Percentiles rank a stretch among this genome's conserved stretches.
Conservation (phyloP, 2,797 vertebrate species). For the Aeoliscus strigatus region DNA sequence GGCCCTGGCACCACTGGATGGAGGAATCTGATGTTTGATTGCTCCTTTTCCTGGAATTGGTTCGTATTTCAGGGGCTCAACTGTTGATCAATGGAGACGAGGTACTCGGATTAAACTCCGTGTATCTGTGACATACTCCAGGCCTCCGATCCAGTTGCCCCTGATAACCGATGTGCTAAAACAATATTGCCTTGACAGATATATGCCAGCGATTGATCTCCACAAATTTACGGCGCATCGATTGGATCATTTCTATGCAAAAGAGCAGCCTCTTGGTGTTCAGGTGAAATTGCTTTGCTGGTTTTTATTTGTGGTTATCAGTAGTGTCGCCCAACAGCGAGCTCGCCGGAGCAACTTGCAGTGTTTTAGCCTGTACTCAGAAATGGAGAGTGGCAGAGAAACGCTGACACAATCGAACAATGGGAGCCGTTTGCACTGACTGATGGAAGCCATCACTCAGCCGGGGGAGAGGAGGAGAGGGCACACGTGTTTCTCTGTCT, state of each 20-base stretch:
- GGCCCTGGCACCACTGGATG: constrained; percentile 19
- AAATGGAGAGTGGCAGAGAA: constrained; percentile 21
- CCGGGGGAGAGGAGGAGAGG: neutral
- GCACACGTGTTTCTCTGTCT: constrained; percentile 19
- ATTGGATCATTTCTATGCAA: constrained; percentile 14
- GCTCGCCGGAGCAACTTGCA: too few relatives aligned
- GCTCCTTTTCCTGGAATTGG: too few relatives aligned
- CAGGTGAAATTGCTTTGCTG: too few relatives aligned
- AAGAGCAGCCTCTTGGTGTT: constrained; percentile 23
- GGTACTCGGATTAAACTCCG: constrained; percentile 45
- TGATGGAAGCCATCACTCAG: constrained; percentile 43
- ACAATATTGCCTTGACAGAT: constrained; percentile 36
- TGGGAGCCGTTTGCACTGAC: constrained; percentile 40
- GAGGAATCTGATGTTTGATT: constrained; percentile 42
- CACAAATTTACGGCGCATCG: constrained; percentile 22
- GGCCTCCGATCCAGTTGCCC: too few relatives aligned
- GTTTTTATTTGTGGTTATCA: too few relatives aligned
- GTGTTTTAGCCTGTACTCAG: constrained; percentile 11
- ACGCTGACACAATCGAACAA: constrained; percentile 46
- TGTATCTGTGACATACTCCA: constrained; percentile 18
- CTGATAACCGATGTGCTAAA: too few relatives aligned
- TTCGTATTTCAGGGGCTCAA: constrained; percentile 32
- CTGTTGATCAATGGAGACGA: constrained; percentile 39
- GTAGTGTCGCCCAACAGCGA: too few relatives aligned
- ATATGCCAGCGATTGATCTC: constrained; percentile 38